phyloP scores from a whole-genome alignment of 2,113 vertebrate species.

The Miniopterus natalensis region DNA sequence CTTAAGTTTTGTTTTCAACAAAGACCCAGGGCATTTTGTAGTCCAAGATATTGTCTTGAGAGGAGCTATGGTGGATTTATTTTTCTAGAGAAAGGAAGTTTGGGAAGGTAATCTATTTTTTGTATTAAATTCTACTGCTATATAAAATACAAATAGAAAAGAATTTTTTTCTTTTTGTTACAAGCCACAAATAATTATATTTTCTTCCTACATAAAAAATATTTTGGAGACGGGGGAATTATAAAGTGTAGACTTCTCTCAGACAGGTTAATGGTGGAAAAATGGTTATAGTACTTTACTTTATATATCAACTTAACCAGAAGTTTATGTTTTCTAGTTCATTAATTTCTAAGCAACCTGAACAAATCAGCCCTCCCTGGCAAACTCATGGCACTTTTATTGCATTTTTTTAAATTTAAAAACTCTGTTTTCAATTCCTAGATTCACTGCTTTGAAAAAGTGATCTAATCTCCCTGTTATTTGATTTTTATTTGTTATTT shows the following conservation, averaged over 20 bases:
- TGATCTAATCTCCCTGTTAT: not conserved
- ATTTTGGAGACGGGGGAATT: not conserved
- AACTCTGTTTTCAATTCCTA: not conserved
- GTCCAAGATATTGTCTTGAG: not conserved
- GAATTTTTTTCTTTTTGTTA: not conserved
- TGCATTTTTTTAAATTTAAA: not conserved
- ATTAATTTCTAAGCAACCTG: slow-evolving; percentile 22
- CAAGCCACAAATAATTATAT: not conserved
- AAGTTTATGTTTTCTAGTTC: slow-evolving; percentile 42
- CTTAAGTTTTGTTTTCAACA: slow-evolving; percentile 36
- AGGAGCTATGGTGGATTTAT: not conserved
- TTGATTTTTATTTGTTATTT: slow-evolving; percentile 17
- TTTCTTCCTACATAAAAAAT: not conserved
- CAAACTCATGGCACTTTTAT: not conserved
- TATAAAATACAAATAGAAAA: not conserved
- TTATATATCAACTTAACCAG: not conserved
- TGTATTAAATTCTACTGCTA: slow-evolving; percentile 8
- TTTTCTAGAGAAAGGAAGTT: slow-evolving; percentile 26
- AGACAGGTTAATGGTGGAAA: not conserved
- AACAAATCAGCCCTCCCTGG: not conserved
- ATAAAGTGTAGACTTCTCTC: not conserved
- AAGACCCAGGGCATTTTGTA: not conserved
- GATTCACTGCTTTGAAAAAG: not conserved
- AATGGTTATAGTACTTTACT: not conserved
- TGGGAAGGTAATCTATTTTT: not conserved